Percentiles rank a stretch among this genome's conserved stretches.
Conservation (phyloP, 2,797 vertebrate genomes). For the Lindbergichthys nudifrons region DNA sequence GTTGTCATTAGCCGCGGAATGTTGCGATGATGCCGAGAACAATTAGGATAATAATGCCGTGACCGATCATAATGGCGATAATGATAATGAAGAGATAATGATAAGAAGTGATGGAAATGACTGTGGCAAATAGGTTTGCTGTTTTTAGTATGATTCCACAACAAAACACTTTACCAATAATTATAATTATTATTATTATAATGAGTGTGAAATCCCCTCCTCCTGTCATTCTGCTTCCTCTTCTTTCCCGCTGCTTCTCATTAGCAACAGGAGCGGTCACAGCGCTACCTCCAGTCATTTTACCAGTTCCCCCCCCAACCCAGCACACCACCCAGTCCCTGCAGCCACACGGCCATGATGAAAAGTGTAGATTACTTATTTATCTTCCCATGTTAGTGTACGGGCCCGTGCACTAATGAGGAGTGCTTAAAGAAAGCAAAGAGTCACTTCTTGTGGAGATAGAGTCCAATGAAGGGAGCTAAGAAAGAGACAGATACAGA, state of each 20-base stretch:
- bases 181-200: conserved; percentile 51
- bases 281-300: conserved; percentile 16
- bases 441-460: conserved; percentile 5
- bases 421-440: conserved; percentile 49
- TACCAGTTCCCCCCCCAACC: neutral
- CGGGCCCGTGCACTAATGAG: conserved; percentile 56
- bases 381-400: conserved; percentile 40
- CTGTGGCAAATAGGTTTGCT: conserved; percentile 55
- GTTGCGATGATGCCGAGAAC: conserved; percentile 60
- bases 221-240: neutral
- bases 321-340: neutral
- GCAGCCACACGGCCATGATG: neutral
- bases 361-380: conserved; percentile 42
- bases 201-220: conserved; percentile 28
- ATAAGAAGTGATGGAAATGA: conserved; percentile 69
- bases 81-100: conserved; percentile 73
- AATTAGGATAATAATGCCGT: conserved; percentile 67
- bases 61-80: conserved; percentile 70
- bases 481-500: neutral
- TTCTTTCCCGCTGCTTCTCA: conserved; percentile 23
- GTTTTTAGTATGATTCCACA: conserved; percentile 48
- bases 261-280: conserved; percentile 18
- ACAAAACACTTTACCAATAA: conserved; percentile 44
- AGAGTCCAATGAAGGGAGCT: conserved; percentile 18
- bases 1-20: conserved; percentile 68